Conservation (phyloP, 1,140 invertebrate genomes). For the Asbolus verrucosus region DNA sequence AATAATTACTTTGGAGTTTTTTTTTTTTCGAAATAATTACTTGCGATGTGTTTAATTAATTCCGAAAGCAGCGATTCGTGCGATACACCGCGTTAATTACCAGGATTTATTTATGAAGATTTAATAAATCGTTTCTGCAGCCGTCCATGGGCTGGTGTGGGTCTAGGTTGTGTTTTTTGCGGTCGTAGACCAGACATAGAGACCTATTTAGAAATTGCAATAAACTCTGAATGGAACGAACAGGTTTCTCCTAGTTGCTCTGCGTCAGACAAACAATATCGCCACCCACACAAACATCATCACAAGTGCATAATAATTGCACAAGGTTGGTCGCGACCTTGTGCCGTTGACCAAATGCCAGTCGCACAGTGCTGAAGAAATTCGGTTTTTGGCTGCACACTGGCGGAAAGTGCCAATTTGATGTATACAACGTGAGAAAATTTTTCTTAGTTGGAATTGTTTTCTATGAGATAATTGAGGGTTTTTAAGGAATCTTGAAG, state of each 20-base stretch:
- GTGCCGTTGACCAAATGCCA: conserved; percentile 42
- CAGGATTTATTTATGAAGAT: conserved; percentile 15
- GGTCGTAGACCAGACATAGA: conserved; percentile 17
- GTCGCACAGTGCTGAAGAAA: too few species aligned
- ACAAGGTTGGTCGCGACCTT: conserved; percentile 44
- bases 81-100: conserved; percentile 28
- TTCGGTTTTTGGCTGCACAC: too few species aligned
- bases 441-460: too few species aligned
- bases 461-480: too few species aligned
- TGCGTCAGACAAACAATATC: conserved; percentile 44
- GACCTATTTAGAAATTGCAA: conserved; percentile 34
- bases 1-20: conserved; percentile 32
- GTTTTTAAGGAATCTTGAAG: too few species aligned
- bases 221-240: conserved; percentile 20
- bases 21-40: conserved; percentile 38
- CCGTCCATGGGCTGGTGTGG: not conserved
- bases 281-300: conserved; percentile 40
- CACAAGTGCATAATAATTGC: conserved; percentile 44
- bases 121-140: conserved; percentile 22
- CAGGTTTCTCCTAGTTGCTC: conserved; percentile 24
- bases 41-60: conserved; percentile 35
- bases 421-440: too few species aligned
- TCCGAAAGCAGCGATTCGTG: conserved; percentile 33
- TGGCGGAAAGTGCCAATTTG: too few species aligned
- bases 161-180: conserved; percentile 20